Evolutionary conservation across 2,888 invertebrate species (phyloP).

Genomic region (Monopis laevigella): DNA sequence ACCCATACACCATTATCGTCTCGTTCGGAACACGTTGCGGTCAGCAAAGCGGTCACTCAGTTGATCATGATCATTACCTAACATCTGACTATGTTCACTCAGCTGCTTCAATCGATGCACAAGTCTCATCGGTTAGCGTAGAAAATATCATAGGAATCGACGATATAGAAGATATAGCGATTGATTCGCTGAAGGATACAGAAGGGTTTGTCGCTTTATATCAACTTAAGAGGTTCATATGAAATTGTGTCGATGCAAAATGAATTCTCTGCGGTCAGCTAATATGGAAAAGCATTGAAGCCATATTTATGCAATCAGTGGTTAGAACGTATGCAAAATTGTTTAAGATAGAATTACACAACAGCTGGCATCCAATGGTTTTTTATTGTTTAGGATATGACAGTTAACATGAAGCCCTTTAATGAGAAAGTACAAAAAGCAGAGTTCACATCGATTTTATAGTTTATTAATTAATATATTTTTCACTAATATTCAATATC

Average conservation of each 20-base stretch:
- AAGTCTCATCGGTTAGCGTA: constrained; percentile 14
- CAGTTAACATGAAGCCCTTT: too few species aligned
- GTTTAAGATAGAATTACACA: neutral
- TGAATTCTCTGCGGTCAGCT: constrained; percentile 50
- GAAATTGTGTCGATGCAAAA: constrained; percentile 44
- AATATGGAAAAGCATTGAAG: constrained; percentile 44
- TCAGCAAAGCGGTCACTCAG: constrained; percentile 44
- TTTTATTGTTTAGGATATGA: too few species aligned
- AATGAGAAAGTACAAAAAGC: too few species aligned
- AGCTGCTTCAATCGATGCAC: constrained; percentile 38
- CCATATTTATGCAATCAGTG: constrained; percentile 49
- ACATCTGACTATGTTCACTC: constrained; percentile 31
- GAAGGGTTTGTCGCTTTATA: constrained; percentile 45
- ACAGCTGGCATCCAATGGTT: too few species aligned
- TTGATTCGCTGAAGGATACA: constrained; percentile 27
- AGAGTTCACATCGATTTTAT: too few species aligned
- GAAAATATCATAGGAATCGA: constrained; percentile 29
- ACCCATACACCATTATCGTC: constrained; percentile 50
- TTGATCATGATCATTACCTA: constrained; percentile 48
- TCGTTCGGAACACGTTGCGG: constrained; percentile 57
- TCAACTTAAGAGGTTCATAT: constrained; percentile 35
- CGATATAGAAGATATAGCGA: constrained; percentile 25
- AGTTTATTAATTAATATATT: too few species aligned
- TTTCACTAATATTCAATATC: too few species aligned
- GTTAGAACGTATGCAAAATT: constrained; percentile 1